Conservation (phyloP, 1,140 invertebrate genomes). For the Bombus confusus region DNA sequence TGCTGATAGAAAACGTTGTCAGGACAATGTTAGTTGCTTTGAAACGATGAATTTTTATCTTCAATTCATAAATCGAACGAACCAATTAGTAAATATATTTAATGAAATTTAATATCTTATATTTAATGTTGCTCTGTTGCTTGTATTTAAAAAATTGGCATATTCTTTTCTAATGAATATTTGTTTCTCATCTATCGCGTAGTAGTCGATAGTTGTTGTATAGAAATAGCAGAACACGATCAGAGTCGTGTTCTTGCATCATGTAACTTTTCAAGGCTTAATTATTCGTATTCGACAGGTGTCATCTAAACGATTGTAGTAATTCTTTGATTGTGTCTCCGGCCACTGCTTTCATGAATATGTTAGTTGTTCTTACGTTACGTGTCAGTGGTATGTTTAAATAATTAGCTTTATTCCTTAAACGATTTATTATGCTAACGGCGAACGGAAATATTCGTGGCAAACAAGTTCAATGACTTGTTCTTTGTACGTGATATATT, state of each 20-base stretch:
- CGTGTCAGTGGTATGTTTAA: neutral
- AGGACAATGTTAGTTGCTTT: no score
- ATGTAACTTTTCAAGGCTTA: neutral
- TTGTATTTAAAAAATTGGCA: neutral
- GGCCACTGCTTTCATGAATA: neutral
- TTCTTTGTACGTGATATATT: neutral
- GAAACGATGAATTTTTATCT: no score
- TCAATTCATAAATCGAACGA: no score
- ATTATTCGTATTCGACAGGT: slow-evolving; percentile 15
- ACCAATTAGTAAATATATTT: no score
- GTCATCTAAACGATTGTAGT: slow-evolving; percentile 3
- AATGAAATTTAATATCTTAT: no score
- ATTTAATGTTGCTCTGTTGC: no score
- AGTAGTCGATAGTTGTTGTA: neutral
- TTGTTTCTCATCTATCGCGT: no score
- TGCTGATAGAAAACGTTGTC: no score
- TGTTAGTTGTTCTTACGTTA: neutral
- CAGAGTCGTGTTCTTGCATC: neutral
- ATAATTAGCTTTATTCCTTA: neutral
- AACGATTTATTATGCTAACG: no score
- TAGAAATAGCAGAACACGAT: neutral
- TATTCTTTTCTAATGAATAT: neutral
- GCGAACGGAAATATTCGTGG: neutral
- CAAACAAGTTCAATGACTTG: neutral
- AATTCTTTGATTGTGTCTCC: neutral